Evolutionary conservation across 2,797 vertebrate genomes (phyloP).

Genomic region (Cyclura pinguis): DNA sequence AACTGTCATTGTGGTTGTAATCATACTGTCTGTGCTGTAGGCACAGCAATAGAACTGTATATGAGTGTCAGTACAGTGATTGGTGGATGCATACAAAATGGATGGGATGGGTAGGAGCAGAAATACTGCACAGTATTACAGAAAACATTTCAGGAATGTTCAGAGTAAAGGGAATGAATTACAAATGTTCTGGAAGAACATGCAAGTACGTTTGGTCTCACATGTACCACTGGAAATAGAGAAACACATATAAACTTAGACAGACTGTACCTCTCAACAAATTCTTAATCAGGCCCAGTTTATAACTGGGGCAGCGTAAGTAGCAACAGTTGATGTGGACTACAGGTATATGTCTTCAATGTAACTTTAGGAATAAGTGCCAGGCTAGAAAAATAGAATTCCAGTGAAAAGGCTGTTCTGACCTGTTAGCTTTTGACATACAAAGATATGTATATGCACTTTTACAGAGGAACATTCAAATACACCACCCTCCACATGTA

Average conservation of each 20-base stretch:
- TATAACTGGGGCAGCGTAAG: background rate
- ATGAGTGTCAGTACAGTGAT: background rate
- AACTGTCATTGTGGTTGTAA: background rate
- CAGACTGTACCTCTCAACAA: background rate
- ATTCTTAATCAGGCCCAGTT: background rate
- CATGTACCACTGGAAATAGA: background rate
- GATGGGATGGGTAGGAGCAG: background rate
- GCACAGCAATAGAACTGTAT: background rate
- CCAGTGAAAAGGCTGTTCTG: background rate
- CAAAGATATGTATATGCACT: background rate
- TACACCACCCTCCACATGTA: background rate
- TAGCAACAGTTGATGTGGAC: background rate
- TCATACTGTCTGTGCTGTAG: background rate
- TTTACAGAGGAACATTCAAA: background rate
- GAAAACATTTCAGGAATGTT: too few species aligned
- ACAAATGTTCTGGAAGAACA: background rate
- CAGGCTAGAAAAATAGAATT: background rate
- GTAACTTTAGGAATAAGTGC: background rate
- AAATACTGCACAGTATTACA: background rate
- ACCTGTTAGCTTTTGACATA: background rate
- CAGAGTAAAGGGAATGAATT: background rate
- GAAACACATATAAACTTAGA: background rate
- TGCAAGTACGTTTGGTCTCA: conserved; percentile 6
- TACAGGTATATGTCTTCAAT: background rate
- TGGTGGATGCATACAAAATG: background rate